These are phyloP conservation scores for Monodelphis domestica DNA, from an alignment of 2,797 vertebrate genomes.

Conservation along the genomic window DNA sequence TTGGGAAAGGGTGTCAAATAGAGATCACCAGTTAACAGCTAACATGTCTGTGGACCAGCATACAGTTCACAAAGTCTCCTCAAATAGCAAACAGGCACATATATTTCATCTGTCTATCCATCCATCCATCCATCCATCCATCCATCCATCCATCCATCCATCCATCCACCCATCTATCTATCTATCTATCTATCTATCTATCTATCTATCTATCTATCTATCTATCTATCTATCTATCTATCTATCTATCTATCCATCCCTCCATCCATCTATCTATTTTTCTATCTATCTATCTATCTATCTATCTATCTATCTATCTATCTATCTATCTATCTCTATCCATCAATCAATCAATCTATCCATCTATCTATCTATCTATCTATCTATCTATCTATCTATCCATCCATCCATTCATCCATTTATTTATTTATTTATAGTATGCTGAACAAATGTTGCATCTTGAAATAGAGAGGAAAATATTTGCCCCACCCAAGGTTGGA, in stretches of 20 bases:
- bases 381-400: no score
- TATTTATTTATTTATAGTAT: neutral
- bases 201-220: no score
- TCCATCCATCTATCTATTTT: no score
- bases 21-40: constrained; percentile 90
- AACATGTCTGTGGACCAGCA: constrained; percentile 84
- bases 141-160: no score
- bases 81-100: constrained; percentile 60
- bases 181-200: neutral
- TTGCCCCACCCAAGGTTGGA: constrained; percentile 59
- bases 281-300: no score
- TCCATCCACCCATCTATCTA: no score
- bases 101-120: constrained; percentile 72
- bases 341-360: no score
- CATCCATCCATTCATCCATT: no score
- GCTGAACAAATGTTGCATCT: constrained; percentile 71
- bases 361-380: no score
- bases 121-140: no score
- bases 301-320: no score
- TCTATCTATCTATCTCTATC: no score
- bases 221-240: constrained; percentile 47
- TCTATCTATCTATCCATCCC: constrained; percentile 66
- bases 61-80: constrained; percentile 62
- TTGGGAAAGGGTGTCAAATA: constrained; percentile 89
- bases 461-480: constrained; percentile 70